A percentile compares a stretch with the other conserved stretches of the same genome.
These are phyloP conservation scores for Caranx melampygus DNA, from an alignment of 2,113 vertebrate genomes.

Conservation along the genomic window DNA sequence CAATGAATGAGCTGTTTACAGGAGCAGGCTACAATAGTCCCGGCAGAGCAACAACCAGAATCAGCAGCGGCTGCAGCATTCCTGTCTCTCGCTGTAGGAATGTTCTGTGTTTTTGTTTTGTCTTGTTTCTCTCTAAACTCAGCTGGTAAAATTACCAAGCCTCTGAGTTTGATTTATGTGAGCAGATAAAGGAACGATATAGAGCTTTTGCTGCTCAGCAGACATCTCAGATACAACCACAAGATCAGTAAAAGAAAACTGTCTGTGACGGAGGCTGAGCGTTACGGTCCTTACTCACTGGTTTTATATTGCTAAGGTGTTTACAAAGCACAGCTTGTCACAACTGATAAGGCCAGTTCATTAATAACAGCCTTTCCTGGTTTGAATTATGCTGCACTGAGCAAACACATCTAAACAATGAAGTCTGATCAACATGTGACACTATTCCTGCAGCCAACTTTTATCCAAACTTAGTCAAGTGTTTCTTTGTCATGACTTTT, in stretches of 20 bases:
- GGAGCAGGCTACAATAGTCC: conserved; percentile 42
- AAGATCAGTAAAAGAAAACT: background rate
- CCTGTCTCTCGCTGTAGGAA: conserved; percentile 33
- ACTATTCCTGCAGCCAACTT: too few species aligned
- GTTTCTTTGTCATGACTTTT: too few species aligned
- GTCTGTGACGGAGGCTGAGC: background rate
- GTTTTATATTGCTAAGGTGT: conserved; percentile 1
- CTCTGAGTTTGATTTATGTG: conserved; percentile 54
- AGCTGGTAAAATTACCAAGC: conserved; percentile 22
- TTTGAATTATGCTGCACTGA: background rate
- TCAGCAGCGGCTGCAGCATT: conserved; percentile 40
- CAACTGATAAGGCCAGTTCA: background rate
- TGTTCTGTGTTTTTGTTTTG: conserved; percentile 15
- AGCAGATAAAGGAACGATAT: conserved; percentile 56
- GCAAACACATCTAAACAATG: background rate
- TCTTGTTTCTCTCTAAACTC: background rate
- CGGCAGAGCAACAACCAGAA: conserved; percentile 46
- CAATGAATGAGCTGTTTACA: conserved; percentile 59
- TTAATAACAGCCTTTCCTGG: background rate
- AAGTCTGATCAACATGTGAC: background rate
- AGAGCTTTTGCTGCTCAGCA: conserved; percentile 38
- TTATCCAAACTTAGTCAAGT: too few species aligned
- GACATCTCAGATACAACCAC: conserved; percentile 7
- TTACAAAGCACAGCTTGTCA: background rate
- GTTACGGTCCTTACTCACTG: background rate